Evolutionary conservation across 2,113 vertebrate genomes (phyloP).

Genomic region (Cranoglanis bouderius): DNA sequence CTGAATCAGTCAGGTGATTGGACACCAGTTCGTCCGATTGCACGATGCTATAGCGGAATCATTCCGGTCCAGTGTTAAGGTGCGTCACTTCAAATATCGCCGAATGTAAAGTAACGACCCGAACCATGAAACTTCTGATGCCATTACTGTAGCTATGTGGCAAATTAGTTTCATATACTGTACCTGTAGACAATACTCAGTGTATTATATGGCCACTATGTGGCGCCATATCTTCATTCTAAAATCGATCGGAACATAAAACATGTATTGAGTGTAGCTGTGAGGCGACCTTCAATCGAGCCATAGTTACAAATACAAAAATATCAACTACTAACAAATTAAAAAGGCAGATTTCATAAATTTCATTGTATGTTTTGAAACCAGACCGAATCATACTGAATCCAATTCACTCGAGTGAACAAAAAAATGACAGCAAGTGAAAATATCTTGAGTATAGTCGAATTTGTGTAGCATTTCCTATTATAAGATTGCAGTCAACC

Average conservation of each 20-base stretch:
- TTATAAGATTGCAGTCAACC: background rate
- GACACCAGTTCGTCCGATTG: too few species aligned
- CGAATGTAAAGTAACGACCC: background rate
- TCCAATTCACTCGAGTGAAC: background rate
- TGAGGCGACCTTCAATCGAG: background rate
- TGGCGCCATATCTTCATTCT: constrained; percentile 29
- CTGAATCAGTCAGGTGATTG: background rate
- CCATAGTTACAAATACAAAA: background rate
- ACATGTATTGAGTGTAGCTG: background rate
- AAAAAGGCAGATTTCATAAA: background rate
- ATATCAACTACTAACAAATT: background rate
- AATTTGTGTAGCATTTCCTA: background rate
- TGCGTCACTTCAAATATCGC: background rate
- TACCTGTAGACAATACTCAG: background rate
- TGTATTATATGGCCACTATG: constrained; percentile 20
- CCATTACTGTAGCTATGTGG: too few species aligned
- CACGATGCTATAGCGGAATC: too few species aligned
- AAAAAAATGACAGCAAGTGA: too few species aligned
- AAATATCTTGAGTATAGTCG: background rate
- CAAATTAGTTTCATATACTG: background rate
- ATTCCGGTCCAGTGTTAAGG: background rate
- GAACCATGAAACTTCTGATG: background rate
- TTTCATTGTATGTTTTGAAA: background rate
- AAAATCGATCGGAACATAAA: background rate
- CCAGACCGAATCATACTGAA: too few species aligned